Percentiles rank a stretch among this genome's conserved stretches.
phyloP scores from a whole-genome alignment of 2,113 vertebrate species.

The Peromyscus leucopus region DNA sequence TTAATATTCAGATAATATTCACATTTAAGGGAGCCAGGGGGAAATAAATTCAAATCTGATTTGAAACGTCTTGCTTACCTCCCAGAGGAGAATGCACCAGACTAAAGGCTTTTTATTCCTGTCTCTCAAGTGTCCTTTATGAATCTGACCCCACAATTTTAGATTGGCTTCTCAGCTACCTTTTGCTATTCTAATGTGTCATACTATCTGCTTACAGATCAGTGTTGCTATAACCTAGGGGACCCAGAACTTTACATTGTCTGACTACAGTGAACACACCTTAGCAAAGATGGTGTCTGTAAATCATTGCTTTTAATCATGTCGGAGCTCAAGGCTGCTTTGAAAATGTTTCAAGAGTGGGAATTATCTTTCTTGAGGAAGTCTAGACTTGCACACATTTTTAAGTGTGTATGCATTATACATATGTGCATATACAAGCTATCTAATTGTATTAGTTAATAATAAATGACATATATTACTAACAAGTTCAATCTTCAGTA shows the following conservation, averaged over 20 bases:
- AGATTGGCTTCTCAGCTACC: neutral
- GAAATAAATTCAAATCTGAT: conserved; percentile 6
- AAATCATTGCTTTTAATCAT: neutral
- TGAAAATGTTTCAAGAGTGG: neutral
- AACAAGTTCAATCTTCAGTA: neutral
- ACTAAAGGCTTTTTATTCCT: neutral
- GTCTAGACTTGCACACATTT: neutral
- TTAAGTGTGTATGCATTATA: no score
- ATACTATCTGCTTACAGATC: neutral
- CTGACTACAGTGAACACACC: neutral
- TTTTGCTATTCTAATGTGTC: neutral
- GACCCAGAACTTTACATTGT: neutral
- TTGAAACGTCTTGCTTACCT: neutral
- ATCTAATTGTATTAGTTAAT: neutral
- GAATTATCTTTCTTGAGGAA: neutral
- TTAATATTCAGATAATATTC: conserved; percentile 13
- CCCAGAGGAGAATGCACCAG: neutral
- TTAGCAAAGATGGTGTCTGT: neutral
- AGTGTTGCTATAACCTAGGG: neutral
- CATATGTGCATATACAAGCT: neutral
- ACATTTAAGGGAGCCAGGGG: neutral
- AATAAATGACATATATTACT: neutral
- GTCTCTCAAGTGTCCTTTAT: neutral
- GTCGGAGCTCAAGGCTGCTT: neutral
- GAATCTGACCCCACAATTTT: neutral